Conservation (phyloP, 2,113 vertebrate species). For the Cryptoleucopteryx plumbea region DNA sequence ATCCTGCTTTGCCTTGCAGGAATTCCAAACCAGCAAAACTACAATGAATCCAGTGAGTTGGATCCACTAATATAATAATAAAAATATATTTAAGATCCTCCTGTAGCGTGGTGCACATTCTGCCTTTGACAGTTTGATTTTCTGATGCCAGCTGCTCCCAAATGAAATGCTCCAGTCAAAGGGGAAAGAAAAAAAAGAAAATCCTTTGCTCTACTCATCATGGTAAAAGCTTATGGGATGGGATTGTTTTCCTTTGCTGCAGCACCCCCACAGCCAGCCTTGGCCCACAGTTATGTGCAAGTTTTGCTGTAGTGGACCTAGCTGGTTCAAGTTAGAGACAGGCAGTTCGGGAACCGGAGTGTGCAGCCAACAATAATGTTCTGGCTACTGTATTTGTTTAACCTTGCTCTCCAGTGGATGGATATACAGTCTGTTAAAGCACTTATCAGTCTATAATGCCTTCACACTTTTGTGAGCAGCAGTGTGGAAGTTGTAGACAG, state of each 20-base stretch:
- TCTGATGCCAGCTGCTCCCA: not conserved
- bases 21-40: not conserved
- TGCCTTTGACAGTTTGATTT: not conserved
- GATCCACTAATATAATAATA: not conserved
- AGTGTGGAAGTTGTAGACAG: constrained; percentile 12
- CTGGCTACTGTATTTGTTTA: constrained; percentile 65
- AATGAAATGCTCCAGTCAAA: not conserved
- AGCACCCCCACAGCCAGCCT: constrained; percentile 5
- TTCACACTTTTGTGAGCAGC: constrained; percentile 38
- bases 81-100: not conserved
- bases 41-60: not conserved
- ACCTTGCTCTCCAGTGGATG: constrained; percentile 47
- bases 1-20: not conserved
- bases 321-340: constrained; percentile 19
- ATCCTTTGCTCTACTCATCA: not conserved
- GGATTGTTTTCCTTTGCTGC: constrained; percentile 29
- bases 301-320: not conserved
- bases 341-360: constrained; percentile 4
- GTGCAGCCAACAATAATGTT: constrained; percentile 56
- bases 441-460: constrained; percentile 58
- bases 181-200: not conserved
- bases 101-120: not conserved
- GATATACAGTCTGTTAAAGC: constrained; percentile 62
- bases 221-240: not conserved
- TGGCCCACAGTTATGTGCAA: not conserved